Evolutionary conservation across 2,888 invertebrate species (phyloP).

Genomic region (Chironomus tentans): DNA sequence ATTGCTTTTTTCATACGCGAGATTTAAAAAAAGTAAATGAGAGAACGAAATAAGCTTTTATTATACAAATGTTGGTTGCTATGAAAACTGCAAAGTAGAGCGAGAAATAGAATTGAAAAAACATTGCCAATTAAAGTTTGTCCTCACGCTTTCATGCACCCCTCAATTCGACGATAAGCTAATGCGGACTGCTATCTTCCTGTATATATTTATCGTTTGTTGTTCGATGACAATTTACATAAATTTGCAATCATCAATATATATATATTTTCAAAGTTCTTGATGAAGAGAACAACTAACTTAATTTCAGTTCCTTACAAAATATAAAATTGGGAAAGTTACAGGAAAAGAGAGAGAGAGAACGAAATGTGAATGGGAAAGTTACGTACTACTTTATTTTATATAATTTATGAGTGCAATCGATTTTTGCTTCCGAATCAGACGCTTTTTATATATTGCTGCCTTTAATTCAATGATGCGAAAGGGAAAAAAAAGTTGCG

Average conservation of each 20-base stretch:
- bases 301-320: background rate
- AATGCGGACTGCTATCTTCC: background rate
- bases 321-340: background rate
- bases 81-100: background rate
- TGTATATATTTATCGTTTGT: background rate
- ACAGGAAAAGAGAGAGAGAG: too few species aligned
- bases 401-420: constrained; percentile 1
- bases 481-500: background rate
- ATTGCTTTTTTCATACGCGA: too few species aligned
- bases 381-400: background rate
- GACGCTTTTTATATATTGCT: background rate
- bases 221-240: background rate
- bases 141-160: background rate
- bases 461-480: background rate
- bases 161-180: background rate
- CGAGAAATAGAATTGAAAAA: background rate
- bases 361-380: background rate
- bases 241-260: constrained; percentile 17
- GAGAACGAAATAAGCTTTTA: background rate
- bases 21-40: too few species aligned
- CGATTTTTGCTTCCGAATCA: background rate
- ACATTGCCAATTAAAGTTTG: background rate
- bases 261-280: background rate
- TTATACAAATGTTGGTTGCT: background rate
- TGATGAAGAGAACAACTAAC: background rate